These are phyloP conservation scores for Nemotelus pantherinus DNA, from an alignment of 2,888 invertebrate genomes.

Conservation along the genomic window DNA sequence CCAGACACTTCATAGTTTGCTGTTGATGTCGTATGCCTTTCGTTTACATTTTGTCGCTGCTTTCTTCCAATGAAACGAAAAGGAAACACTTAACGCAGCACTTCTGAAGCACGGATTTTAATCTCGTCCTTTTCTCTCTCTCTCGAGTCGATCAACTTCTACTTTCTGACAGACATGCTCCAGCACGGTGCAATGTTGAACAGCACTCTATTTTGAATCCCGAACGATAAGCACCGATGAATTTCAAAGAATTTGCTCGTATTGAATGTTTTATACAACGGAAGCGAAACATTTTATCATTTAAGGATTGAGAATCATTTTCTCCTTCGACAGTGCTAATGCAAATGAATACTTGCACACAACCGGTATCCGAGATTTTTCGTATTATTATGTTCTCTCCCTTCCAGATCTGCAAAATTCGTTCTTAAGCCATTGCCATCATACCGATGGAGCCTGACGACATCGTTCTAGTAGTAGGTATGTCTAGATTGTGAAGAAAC, in stretches of 20 bases:
- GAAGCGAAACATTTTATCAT: constrained; percentile 44
- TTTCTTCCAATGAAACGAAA: constrained; percentile 16
- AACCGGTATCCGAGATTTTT: constrained; percentile 9
- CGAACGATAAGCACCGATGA: constrained; percentile 13
- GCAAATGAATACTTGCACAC: constrained; percentile 33
- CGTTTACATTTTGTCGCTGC: constrained; percentile 3
- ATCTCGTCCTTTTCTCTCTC: neutral
- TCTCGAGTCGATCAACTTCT: constrained; percentile 6
- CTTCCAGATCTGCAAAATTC: neutral
- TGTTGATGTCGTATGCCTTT: constrained; percentile 18
- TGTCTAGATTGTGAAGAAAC: neutral
- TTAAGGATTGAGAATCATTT: constrained; percentile 43
- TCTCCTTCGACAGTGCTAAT: constrained; percentile 30
- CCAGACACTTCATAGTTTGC: constrained; percentile 28
- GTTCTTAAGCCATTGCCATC: too few species aligned
- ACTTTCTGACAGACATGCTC: neutral
- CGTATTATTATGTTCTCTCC: neutral
- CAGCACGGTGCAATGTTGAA: neutral
- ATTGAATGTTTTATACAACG: constrained; percentile 42
- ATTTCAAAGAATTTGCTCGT: constrained; percentile 38
- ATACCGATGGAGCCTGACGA: too few species aligned
- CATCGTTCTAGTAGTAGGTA: too few species aligned
- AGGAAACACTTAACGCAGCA: constrained; percentile 42
- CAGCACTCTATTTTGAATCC: constrained; percentile 11
- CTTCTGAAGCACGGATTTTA: constrained; percentile 31